Evolutionary conservation across 2,888 invertebrate genomes (phyloP).

Genomic region (Parnassius smintheus): DNA sequence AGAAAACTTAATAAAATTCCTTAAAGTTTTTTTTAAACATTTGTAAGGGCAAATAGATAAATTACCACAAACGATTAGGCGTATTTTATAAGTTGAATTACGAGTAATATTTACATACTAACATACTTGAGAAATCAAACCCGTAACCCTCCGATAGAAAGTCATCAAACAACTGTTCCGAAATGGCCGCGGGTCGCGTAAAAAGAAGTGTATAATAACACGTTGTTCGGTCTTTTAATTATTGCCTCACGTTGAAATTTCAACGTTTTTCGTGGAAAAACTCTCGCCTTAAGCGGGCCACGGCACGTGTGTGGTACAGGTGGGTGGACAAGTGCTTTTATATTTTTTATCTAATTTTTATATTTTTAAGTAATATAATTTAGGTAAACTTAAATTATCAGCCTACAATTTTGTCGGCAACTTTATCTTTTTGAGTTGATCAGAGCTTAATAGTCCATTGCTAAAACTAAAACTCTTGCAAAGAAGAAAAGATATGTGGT

Average conservation of each 20-base stretch:
- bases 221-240: slow-evolving; percentile 34
- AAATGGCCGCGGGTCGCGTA: slow-evolving; percentile 31
- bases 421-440: too few species aligned
- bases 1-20: too few species aligned
- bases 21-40: too few species aligned
- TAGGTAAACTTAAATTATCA: too few species aligned
- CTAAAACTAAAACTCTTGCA: too few species aligned
- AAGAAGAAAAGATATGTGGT: too few species aligned
- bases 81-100: slow-evolving; percentile 11
- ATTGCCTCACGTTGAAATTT: slow-evolving; percentile 36
- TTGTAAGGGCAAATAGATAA: background rate
- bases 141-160: slow-evolving; percentile 27
- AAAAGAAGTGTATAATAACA: slow-evolving; percentile 38
- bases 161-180: slow-evolving; percentile 34
- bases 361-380: background rate
- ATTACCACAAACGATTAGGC: slow-evolving; percentile 8
- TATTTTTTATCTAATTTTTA: slow-evolving; percentile 4
- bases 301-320: slow-evolving; percentile 44
- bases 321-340: slow-evolving; percentile 30
- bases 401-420: too few species aligned
- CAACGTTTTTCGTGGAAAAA: slow-evolving; percentile 46
- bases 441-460: too few species aligned
- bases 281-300: slow-evolving; percentile 41
- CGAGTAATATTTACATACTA: slow-evolving; percentile 19
- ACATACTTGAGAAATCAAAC: slow-evolving; percentile 20